Base-by-base conservation (phyloP, 1,140 invertebrate genomes). In the Thaumatotibia leucotreta region DNA sequence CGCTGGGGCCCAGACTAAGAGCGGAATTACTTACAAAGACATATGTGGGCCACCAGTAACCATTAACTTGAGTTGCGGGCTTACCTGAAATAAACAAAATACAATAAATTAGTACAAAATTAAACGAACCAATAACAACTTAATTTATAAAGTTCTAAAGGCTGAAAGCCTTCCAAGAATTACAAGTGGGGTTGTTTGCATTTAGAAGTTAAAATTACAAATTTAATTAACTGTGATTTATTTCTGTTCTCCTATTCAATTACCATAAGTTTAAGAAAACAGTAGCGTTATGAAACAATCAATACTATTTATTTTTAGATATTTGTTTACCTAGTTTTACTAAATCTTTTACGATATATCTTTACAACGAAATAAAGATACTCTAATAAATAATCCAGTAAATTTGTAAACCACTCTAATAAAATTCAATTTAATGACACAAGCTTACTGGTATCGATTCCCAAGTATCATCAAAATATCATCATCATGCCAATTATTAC, bases 1-100 rank as follows among this genome's bases (percentile, higher is more conserved):
- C 17, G 63, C 67, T 62, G 67, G 68, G 71, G 73, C 72, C 52
- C 72, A 62, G 50, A 66, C 39, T 69, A 49, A 64, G 24, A 33
- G 52, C 52, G 29, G 27, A n/a, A 29, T 31, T 58, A 58, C 52
- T 58, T 58, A 58, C 52, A 58, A n/a, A 54, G 10, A 24, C 52
- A 27, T 10, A 11, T 24, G n/a, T n/a, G n/a, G n/a, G n/a, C n/a
- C n/a, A n/a, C n/a, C 23, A n/a, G 52, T 58, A 11, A 54, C 50
- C 35, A 45, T 4, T 45, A 4, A 1, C 52, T 31, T 4, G 24
- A 27, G 11, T 14, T n/a, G 23, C 23, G 29, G 6, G n/a, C 24
- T 58, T 58, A 58, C 52, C 52, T 58, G 52, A 24, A 58, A 58
- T 2, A 58, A 14, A 54, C 22, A 24, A 54, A 54, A 54, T 24